Conservation (phyloP, 1,140 invertebrate species). For the Ganaspis sp. region DNA sequence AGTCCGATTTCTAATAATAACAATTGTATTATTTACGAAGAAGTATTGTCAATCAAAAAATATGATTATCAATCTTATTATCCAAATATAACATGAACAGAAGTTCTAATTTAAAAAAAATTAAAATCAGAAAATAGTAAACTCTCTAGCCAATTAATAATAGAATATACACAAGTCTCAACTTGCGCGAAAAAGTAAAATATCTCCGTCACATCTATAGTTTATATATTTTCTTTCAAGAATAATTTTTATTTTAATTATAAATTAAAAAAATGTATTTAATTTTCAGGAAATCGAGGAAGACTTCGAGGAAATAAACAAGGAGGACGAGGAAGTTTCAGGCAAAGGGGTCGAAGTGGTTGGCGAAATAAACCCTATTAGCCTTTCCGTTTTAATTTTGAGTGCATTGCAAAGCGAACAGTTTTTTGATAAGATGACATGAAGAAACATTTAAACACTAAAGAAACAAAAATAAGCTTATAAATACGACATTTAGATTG, state of each 20-base stretch:
- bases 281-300: conserved; percentile 68
- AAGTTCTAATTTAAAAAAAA: no score
- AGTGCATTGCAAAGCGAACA: neutral
- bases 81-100: no score
- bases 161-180: no score
- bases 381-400: conserved; percentile 26
- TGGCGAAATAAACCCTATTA: conserved; percentile 74
- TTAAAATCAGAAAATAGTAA: no score
- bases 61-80: no score
- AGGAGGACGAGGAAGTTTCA: conserved; percentile 68
- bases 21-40: no score
- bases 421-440: neutral
- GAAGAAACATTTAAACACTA: neutral
- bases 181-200: no score
- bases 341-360: conserved; percentile 68
- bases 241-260: conserved; percentile 38
- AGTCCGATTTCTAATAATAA: no score
- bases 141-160: no score
- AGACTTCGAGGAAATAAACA: conserved; percentile 71
- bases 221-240: conserved; percentile 13
- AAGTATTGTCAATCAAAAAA: no score
- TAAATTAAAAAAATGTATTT: no score
- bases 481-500: neutral
- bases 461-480: neutral
- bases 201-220: no score